A percentile compares a stretch with the other conserved stretches of the same genome.
phyloP scores from a whole-genome alignment of 2,888 invertebrate species.

The Cetonia aurata region DNA sequence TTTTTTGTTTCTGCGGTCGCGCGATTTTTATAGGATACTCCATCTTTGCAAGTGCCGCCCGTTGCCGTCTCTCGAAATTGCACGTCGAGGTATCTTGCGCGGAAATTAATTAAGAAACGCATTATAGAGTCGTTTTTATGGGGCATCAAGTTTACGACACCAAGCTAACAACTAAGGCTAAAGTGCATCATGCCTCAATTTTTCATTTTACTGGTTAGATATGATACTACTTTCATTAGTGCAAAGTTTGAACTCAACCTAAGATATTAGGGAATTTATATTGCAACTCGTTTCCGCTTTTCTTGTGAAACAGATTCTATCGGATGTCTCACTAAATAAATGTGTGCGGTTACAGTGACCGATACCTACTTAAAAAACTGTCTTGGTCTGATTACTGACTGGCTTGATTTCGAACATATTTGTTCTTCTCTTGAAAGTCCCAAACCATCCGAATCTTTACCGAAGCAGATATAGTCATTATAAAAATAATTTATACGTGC shows the following conservation, averaged over 20 bases:
- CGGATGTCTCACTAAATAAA: too few species aligned
- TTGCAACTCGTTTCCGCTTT: too few species aligned
- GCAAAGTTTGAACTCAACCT: too few species aligned
- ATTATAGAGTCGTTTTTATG: conserved; percentile 11
- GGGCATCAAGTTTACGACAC: neutral
- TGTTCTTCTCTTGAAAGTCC: conserved; percentile 25
- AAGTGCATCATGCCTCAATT: conserved; percentile 4
- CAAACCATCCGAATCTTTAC: too few species aligned
- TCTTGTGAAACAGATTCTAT: too few species aligned
- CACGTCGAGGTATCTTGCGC: neutral
- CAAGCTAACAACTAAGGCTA: neutral
- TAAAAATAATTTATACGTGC: conserved; percentile 14
- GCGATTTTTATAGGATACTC: conserved; percentile 9
- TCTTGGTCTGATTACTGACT: conserved; percentile 9
- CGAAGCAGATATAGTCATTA: too few species aligned
- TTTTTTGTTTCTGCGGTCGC: conserved; percentile 10
- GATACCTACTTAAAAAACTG: too few species aligned
- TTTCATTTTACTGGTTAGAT: neutral
- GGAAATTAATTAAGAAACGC: conserved; percentile 20
- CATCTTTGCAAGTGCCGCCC: neutral
- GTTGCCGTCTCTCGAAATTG: neutral
- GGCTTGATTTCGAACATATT: conserved; percentile 22
- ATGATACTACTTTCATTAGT: neutral
- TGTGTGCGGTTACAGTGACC: too few species aligned
- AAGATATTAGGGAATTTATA: neutral